Evolutionary conservation across 92 coral and sea anemone species (phyloP).

Genomic region (Pocillopora grandis): DNA sequence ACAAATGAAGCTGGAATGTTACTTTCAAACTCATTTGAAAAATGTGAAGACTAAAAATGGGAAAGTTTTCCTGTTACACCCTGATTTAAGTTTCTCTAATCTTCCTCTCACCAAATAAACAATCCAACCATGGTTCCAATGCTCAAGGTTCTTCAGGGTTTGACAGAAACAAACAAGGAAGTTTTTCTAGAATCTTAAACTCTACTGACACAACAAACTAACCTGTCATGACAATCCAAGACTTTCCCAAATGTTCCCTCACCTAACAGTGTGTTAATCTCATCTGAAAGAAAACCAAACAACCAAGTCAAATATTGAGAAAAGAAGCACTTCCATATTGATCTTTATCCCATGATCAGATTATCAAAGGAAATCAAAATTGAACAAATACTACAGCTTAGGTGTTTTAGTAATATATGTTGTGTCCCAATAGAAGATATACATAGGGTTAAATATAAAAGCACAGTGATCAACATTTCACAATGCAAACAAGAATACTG

Average conservation of each 20-base stretch:
- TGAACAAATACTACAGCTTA: not conserved
- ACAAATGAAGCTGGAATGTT: too few relatives aligned
- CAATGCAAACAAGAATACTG: not conserved
- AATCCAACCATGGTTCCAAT: too few relatives aligned
- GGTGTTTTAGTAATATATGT: too few relatives aligned
- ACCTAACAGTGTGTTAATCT: conserved; percentile 80
- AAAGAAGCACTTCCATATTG: not conserved
- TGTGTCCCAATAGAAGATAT: too few relatives aligned
- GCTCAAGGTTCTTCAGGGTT: too few relatives aligned
- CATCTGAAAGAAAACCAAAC: conserved; percentile 68
- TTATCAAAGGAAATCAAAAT: not conserved
- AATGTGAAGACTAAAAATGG: too few relatives aligned
- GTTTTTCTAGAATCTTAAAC: too few relatives aligned
- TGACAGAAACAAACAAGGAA: too few relatives aligned
- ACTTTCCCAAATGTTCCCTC: conserved; percentile 99
- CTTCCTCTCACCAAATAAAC: too few relatives aligned
- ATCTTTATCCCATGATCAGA: not conserved
- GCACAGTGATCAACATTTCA: not conserved
- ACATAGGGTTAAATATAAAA: not conserved
- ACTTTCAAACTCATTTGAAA: too few relatives aligned
- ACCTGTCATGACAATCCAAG: conserved; percentile 93
- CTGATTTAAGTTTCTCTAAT: too few relatives aligned
- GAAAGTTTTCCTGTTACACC: too few relatives aligned
- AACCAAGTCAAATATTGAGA: not conserved
- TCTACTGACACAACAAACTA: conserved; percentile 1